Conservation (phyloP, 2,113 vertebrate species). For the Aldabrachelys gigantea region DNA sequence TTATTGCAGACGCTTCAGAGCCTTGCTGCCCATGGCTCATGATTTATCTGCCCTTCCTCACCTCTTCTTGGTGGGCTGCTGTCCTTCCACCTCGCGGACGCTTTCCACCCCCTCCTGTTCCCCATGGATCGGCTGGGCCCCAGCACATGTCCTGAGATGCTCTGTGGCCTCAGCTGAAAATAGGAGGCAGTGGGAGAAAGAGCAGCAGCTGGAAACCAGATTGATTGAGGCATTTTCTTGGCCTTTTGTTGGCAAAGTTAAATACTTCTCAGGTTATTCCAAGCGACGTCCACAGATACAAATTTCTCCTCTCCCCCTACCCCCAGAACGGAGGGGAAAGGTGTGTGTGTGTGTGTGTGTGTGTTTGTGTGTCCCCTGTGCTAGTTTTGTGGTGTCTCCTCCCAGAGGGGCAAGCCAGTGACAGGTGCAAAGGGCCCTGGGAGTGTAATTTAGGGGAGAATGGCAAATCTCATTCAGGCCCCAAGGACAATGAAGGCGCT, state of each 20-base stretch:
- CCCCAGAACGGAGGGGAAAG: neutral
- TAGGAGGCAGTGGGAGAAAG: no score
- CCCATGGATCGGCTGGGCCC: accelerated
- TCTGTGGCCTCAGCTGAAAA: no score
- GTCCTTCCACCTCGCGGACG: neutral
- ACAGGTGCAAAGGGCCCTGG: neutral
- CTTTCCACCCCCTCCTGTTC: neutral
- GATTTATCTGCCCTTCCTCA: neutral
- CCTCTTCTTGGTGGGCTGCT: neutral
- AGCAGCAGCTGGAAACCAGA: neutral
- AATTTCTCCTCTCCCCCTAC: neutral
- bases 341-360: no score
- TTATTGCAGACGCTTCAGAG: neutral
- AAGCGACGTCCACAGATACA: accelerated
- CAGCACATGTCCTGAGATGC: neutral
- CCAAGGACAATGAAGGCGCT: conserved; percentile 62
- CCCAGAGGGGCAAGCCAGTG: accelerated
- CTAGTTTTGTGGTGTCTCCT: neutral
- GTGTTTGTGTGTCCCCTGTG: no score
- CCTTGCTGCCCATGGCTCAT: accelerated
- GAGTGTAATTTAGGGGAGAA: neutral
- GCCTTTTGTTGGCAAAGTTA: neutral
- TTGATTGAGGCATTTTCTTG: accelerated
- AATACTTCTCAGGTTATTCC: neutral
- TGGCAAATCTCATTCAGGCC: conserved; percentile 18